phyloP scores from a whole-genome alignment of 2,888 invertebrate genomes.

The Caenorhabditis japonica region DNA sequence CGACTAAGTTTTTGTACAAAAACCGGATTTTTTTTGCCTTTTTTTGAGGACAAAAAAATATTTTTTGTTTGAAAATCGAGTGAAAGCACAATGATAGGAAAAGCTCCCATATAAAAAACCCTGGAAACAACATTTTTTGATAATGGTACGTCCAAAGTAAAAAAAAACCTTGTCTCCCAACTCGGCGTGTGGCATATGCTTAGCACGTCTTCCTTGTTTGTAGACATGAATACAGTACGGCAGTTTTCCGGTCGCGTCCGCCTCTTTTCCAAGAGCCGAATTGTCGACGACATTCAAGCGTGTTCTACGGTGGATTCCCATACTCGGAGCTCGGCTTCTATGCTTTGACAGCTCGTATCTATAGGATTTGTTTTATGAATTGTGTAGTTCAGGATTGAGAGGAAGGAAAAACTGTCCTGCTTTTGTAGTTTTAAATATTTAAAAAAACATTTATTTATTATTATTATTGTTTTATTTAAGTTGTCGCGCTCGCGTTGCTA shows the following conservation, averaged over 20 bases:
- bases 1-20: too few species aligned
- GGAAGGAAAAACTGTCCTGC: background rate
- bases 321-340: constrained; percentile 71
- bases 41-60: too few species aligned
- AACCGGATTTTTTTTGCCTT: too few species aligned
- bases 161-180: constrained; percentile 74
- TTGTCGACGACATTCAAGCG: constrained; percentile 87
- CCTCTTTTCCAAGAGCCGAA: constrained; percentile 90
- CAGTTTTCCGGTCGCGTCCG: constrained; percentile 84
- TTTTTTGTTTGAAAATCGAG: background rate
- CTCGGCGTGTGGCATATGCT: constrained; percentile 75
- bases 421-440: too few species aligned
- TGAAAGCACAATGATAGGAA: background rate
- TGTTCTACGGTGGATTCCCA: constrained; percentile 74
- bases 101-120: too few species aligned
- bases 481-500: too few species aligned
- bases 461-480: too few species aligned
- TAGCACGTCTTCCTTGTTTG: constrained; percentile 82
- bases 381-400: too few species aligned
- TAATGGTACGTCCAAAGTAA: background rate
- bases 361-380: constrained; percentile 25
- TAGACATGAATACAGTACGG: constrained; percentile 94
- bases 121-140: too few species aligned
- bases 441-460: too few species aligned
- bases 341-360: constrained; percentile 75